Evolutionary conservation across 2,888 invertebrate genomes (phyloP), one percentile per base, ranked within the genome.

Genomic region (Psococerastis gibbosa): DNA sequence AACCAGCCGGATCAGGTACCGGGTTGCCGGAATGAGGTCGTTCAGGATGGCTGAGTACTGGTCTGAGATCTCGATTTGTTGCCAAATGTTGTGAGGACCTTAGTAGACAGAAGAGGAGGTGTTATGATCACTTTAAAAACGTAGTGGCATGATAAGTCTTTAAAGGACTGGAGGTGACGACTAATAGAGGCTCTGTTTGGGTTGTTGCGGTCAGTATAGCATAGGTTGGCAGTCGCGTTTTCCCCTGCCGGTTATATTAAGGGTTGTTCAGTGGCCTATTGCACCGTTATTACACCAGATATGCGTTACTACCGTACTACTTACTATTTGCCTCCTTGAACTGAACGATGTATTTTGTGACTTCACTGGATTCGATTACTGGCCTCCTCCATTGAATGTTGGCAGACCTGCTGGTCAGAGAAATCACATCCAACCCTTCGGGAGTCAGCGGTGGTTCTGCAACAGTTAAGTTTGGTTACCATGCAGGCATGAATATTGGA

Each of bases 361-460:
- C 75, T 59, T 78, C 77, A 42, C 72, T 75, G 3, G 77, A 70
- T 52, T 79, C 78, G 45, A 73, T 69, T 41, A 67, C 67, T 56
- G 69, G 71, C 50, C 73, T 75, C 51, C 75, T 73, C 83, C 83
- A 84, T 52, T 78, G 75, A n/a, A 84, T 61, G 53, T 75, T 75
- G 11, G 79, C 74, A 9, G 75, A 73, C 35, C 79, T 67, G 56
- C 82, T 81, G 41, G 73, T 73, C 2, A 76, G 68, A 67, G 75
- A 73, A 6, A 74, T 70, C 11, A 79, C 70, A 57, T 76, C 74
- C 41, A 81, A 55, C 45, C 73, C 70, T 43, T 68, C 69, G 8
- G 82, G 78, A 42, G 76, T 69, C 51, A 75, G 71, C 3, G 83
- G 78, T 2, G 78, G 78, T 57, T 83, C 83, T 72, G 55, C 2